Evolutionary conservation across 2,113 vertebrate genomes (phyloP).

Genomic region (Ahaetulla prasina): DNA sequence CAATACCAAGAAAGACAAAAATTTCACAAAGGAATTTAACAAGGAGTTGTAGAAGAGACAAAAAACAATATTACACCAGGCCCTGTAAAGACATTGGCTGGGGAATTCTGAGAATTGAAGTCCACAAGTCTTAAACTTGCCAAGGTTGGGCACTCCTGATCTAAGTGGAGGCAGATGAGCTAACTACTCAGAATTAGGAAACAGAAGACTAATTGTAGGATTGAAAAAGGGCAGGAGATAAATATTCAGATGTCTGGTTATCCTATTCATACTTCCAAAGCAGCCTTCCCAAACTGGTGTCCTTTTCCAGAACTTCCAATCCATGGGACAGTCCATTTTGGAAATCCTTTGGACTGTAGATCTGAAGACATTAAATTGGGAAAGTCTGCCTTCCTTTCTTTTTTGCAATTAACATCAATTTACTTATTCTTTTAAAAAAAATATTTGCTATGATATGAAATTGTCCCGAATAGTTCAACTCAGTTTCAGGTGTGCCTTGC

Average conservation of each 20-base stretch:
- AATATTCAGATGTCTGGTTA: background rate
- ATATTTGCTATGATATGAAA: background rate
- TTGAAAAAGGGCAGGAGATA: background rate
- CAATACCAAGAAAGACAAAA: background rate
- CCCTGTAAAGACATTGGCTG: background rate
- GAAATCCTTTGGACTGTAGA: background rate
- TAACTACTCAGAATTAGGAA: background rate
- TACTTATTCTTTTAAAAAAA: background rate
- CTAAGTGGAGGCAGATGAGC: background rate
- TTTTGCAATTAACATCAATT: background rate
- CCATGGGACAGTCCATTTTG: background rate
- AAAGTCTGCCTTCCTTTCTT: background rate
- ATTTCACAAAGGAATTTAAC: background rate
- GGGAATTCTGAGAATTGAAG: background rate
- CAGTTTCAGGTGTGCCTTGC: conserved; percentile 23
- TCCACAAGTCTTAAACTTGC: background rate
- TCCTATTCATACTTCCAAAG: background rate
- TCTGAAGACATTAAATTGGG: background rate
- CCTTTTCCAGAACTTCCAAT: background rate
- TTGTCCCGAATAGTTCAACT: background rate
- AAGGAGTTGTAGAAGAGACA: background rate
- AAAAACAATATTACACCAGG: background rate
- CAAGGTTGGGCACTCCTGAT: background rate
- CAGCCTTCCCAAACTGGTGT: background rate
- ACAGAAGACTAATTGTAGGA: background rate